Percentiles rank a stretch among this genome's conserved stretches.
Evolutionary conservation across 2,797 vertebrate species (phyloP).

Genomic region (Rhabdophis nuchalis): DNA sequence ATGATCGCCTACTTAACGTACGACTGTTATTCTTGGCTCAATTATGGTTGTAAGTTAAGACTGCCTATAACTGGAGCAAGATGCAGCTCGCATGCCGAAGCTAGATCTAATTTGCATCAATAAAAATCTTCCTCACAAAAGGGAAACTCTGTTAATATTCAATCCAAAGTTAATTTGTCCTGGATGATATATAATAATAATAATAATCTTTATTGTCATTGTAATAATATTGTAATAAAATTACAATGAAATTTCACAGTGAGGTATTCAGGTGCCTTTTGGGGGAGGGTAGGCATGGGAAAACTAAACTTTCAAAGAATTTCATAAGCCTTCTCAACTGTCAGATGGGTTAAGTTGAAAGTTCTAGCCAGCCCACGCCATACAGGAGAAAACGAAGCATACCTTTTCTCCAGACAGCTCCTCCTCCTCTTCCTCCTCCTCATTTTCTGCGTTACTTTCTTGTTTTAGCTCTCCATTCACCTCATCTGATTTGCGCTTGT

Average conservation of each 20-base stretch:
- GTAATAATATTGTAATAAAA: no score
- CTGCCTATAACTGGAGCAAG: neutral
- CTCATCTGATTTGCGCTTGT: slow-evolving; percentile 85
- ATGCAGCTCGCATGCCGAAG: neutral
- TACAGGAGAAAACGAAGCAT: neutral
- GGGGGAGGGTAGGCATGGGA: neutral
- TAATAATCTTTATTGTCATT: no score
- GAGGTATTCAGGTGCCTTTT: neutral
- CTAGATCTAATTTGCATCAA: neutral
- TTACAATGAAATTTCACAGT: neutral
- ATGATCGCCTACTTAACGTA: neutral
- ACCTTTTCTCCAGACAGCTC: slow-evolving; percentile 68
- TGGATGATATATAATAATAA: no score
- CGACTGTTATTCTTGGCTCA: neutral
- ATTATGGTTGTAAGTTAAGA: neutral
- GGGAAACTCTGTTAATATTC: neutral
- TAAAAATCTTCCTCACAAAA: neutral
- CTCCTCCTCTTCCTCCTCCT: slow-evolving; percentile 72
- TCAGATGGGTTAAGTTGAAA: neutral
- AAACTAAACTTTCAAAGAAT: neutral
- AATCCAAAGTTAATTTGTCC: neutral
- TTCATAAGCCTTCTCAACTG: neutral
- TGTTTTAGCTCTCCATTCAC: slow-evolving; percentile 72
- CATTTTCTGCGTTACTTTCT: slow-evolving; percentile 58
- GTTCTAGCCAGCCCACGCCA: neutral